Percentiles rank a stretch among this genome's conserved stretches.
Evolutionary conservation across 2,113 vertebrate genomes (phyloP).

Genomic region (Menura novaehollandiae): DNA sequence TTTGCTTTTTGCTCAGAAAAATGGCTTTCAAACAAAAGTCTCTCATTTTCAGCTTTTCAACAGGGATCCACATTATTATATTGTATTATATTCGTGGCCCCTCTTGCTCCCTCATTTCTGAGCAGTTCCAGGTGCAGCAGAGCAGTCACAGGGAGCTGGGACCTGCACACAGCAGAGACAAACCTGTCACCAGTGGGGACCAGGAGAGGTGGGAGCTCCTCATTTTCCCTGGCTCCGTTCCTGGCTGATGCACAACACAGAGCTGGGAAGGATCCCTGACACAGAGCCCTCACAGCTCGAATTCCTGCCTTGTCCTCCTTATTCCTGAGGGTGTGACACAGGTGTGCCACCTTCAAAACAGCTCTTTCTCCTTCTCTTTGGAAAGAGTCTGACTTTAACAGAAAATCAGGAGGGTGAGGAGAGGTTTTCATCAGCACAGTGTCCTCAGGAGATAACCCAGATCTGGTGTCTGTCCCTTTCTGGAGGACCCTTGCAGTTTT

Average conservation of each 20-base stretch:
- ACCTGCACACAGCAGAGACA: accelerated
- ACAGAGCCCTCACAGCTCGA: neutral
- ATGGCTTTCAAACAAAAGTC: neutral
- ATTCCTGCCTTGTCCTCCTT: neutral
- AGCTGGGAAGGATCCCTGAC: neutral
- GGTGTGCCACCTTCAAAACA: neutral
- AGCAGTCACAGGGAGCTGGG: neutral
- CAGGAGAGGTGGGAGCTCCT: neutral
- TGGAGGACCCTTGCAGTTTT: neutral
- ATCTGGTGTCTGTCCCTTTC: neutral
- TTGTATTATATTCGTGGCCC: neutral
- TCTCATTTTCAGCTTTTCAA: neutral
- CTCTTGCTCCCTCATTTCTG: neutral
- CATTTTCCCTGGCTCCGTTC: neutral
- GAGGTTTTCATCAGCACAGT: neutral
- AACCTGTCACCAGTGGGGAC: neutral
- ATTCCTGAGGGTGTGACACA: neutral
- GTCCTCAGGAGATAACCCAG: neutral
- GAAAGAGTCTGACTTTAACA: neutral
- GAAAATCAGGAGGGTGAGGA: neutral
- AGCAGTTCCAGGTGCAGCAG: neutral
- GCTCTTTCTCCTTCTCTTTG: neutral
- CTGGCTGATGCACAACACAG: neutral
- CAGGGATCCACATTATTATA: neutral
- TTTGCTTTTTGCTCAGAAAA: neutral